Evolutionary conservation across 2,888 invertebrate species (phyloP), one percentile per base, ranked within the genome.

Genomic region (Hipparchia semele): DNA sequence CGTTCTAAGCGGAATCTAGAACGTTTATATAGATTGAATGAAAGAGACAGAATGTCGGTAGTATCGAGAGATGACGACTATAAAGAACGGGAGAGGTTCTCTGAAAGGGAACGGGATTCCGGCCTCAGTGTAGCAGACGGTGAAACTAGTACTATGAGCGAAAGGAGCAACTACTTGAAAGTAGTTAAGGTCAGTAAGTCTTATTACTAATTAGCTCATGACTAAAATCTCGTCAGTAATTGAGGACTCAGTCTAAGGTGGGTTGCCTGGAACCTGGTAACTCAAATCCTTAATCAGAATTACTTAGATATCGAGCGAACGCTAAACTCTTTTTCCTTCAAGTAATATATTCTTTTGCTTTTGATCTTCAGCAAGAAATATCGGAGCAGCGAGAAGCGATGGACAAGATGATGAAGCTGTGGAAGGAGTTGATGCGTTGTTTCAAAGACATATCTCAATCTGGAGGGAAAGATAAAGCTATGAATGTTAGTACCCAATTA

Each of bases 321-420:
- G 39, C 39, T 39, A 39, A 39, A 39, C 5, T 39, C 39, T 39
- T 39, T 49, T 6, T 49, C 49, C 49, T 49, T 8, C 39, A 39
- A 45, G 12, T 45, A 45, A 61, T 5, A 7, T 46, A 10, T 13
- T 7, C 0, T 62, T 49, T 59, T 46, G 23, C 0, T 62, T 49
- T 59, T 46, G 23, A 10, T 60, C 77, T 72, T 39, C 33, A 94
- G 93, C 92, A 92, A 89, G 93, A 93, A 79, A 92, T 94, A 71
- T 82, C 88, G 0, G 93, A 94, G 73, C 93, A 94, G 79, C 85
- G 93, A 6, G 93, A 92, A 69, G 90, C 93, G 0, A 93, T 94
- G 93, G 93, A 93, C 76, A 93, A 92, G 79, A 94, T 93, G 93
- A 93, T 93, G 93, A 90, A 91, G 70, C 80, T 94, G 23, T 94